Evolutionary conservation across 2,797 vertebrate genomes (phyloP), one percentile per base, ranked within the genome.

Genomic region (Artibeus jamaicensis): DNA sequence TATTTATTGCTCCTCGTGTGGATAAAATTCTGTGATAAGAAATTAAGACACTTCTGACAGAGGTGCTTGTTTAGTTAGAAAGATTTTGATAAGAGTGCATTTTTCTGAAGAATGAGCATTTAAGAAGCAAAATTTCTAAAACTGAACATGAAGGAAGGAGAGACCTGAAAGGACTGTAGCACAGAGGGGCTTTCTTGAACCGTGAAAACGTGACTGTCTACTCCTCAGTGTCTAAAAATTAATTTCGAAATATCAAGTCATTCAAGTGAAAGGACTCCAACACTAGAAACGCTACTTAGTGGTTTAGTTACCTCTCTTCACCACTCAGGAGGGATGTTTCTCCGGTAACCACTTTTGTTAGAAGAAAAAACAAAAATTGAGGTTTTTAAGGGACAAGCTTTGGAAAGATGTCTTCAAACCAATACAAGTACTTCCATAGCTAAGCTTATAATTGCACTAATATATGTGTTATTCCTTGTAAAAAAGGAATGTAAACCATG

Each of bases 1-100:
- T 98, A 98, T 98, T 98, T 98, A 98, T 98, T 97, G 97, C 94
- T 98, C 95, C 98, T 97, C 96, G 97, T 98, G 98, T 65, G 97
- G 98, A 98, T 98, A 98, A 98, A 98, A 98, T 99, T 98, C 98
- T 98, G 98, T 98, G 98, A 98, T 98, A 98, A 98, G 98, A 99
- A 99, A 99, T 99, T 98, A 98, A 99, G 98, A 98, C 98, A 98
- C 98, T 98, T 98, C 98, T 98, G 98, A 98, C 98, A 98, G 98
- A 97, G 98, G 97, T 95, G 95, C 96, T 97, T 97, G 98, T 97
- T 98, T 98, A 96, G 97, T 97, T 98, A 97, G 97, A 97, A 97
- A 97, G 92, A 98, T 97, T 98, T 98, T 97, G 96, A 98, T 97
- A 97, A 97, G 79, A 95, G 96, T 94, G 37, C 70, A 77, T 98